Evolutionary conservation across 2,797 vertebrate genomes (phyloP).

Genomic region (Craterocephalus amniculus): DNA sequence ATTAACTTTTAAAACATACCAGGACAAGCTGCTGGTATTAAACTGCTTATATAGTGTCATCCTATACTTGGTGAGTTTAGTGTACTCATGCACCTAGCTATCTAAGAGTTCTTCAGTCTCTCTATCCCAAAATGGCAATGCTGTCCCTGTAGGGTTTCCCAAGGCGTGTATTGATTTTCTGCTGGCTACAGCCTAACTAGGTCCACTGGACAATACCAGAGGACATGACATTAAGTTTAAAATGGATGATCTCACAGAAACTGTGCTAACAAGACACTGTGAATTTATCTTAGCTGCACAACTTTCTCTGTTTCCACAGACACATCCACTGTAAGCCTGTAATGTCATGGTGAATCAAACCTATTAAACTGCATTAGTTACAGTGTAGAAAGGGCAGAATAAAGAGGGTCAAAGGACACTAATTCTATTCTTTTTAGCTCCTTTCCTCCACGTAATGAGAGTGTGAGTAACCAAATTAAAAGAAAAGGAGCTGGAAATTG

Average conservation of each 20-base stretch:
- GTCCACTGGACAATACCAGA: conserved; percentile 40
- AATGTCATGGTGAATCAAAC: conserved; percentile 56
- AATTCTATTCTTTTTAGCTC: conserved; percentile 30
- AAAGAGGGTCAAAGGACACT: conserved; percentile 54
- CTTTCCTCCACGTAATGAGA: conserved; percentile 30
- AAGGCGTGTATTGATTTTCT: conserved; percentile 60
- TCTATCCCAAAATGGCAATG: conserved; percentile 33
- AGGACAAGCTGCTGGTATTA: not conserved
- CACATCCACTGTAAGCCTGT: conserved; percentile 41
- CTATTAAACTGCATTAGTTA: conserved; percentile 56
- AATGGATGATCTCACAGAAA: conserved; percentile 52
- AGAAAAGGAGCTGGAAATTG: conserved; percentile 23
- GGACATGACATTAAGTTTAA: conserved; percentile 43
- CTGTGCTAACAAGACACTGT: conserved; percentile 40
- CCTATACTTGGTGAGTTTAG: not conserved
- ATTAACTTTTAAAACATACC: conserved; percentile 2
- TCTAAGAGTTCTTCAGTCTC: conserved; percentile 25
- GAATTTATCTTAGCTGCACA: conserved; percentile 47
- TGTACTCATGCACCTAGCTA: conserved; percentile 1
- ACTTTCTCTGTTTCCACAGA: conserved; percentile 23
- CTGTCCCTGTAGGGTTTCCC: conserved; percentile 40
- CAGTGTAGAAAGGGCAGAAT: conserved; percentile 51
- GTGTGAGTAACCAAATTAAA: conserved; percentile 36
- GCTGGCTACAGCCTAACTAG: conserved; percentile 46
- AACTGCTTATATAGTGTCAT: not conserved